Conservation (phyloP, 2,888 invertebrate species). For the Himalopsyche kuldschensis region DNA sequence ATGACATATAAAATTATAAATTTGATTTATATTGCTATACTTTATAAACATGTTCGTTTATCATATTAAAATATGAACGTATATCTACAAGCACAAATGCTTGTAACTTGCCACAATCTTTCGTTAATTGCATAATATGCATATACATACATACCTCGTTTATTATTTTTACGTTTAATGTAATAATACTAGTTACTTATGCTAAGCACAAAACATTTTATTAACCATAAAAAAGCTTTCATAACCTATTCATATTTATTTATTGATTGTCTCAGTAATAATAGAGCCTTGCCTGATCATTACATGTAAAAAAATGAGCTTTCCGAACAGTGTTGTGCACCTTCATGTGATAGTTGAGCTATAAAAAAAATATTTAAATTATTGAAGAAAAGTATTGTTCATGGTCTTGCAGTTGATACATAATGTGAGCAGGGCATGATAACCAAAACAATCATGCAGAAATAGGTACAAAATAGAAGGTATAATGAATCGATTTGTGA, state of each 20-base stretch:
- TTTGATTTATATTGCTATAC: too few species aligned
- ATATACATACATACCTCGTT: background rate
- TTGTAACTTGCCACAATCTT: too few species aligned
- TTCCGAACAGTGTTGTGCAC: background rate
- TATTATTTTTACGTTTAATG: background rate
- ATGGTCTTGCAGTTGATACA: too few species aligned
- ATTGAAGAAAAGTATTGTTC: too few species aligned
- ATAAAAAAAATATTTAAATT: background rate
- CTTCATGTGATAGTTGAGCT: background rate
- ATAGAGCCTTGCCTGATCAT: background rate
- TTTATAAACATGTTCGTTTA: too few species aligned
- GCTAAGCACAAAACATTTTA: background rate
- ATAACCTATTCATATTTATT: background rate
- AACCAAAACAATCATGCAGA: too few species aligned
- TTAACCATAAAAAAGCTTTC: background rate
- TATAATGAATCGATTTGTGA: too few species aligned
- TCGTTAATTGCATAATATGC: background rate
- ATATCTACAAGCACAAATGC: too few species aligned
- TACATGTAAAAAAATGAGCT: background rate
- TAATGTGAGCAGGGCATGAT: too few species aligned
- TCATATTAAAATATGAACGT: too few species aligned
- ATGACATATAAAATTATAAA: too few species aligned
- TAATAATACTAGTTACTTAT: background rate
- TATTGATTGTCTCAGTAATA: constrained; percentile 1
- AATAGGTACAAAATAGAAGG: too few species aligned